Evolutionary conservation across 2,888 invertebrate genomes (phyloP).

Genomic region (Agrotis puta): DNA sequence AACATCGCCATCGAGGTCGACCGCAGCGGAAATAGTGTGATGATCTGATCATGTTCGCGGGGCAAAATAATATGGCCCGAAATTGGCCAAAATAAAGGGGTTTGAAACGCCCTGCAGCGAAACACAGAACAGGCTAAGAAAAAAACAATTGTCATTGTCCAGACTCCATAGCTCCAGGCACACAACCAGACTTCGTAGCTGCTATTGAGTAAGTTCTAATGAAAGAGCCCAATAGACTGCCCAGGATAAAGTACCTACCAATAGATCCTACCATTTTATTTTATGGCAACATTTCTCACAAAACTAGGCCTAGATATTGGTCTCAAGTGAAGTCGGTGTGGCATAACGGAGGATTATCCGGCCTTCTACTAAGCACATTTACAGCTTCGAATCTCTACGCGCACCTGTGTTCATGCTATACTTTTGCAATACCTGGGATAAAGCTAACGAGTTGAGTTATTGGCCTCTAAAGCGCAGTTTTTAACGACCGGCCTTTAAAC

Average conservation of each 20-base stretch:
- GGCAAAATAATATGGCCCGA: too few species aligned
- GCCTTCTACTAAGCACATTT: conserved; percentile 1
- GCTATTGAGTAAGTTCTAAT: too few species aligned
- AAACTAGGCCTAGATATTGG: neutral
- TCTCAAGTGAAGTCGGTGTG: neutral
- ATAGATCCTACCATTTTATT: neutral
- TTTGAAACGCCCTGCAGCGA: too few species aligned
- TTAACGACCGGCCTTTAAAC: too few species aligned
- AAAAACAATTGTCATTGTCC: too few species aligned
- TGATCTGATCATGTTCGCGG: too few species aligned
- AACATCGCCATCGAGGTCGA: too few species aligned
- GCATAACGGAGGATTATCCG: conserved; percentile 3
- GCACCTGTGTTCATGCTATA: conserved; percentile 10
- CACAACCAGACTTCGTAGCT: too few species aligned
- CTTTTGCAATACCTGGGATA: neutral
- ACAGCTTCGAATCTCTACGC: conserved; percentile 9
- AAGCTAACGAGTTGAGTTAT: neutral
- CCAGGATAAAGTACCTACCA: neutral
- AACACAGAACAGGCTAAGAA: too few species aligned
- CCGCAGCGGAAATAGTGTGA: too few species aligned
- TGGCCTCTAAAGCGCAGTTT: neutral
- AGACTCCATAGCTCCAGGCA: too few species aligned
- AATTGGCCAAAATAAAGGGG: too few species aligned
- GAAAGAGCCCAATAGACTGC: neutral
- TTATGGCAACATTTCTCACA: neutral